Conservation (phyloP, 92 coral and sea anemone genomes). For the Parazoanthus atlanticus region DNA sequence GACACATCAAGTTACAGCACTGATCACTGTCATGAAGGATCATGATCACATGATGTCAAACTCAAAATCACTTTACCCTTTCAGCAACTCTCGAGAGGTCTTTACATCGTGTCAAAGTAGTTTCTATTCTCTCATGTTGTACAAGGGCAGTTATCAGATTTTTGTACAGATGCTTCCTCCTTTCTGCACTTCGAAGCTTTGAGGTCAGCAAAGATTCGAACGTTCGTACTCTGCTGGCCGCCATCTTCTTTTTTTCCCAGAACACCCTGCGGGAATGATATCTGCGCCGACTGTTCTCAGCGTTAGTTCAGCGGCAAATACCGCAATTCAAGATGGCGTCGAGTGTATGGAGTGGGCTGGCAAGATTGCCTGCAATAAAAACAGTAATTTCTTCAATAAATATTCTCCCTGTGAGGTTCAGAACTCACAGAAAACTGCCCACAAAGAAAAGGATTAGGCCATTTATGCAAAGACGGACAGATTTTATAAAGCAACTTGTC, state of each 20-base stretch:
- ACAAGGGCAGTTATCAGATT: constrained; percentile 95
- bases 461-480: constrained; percentile 88
- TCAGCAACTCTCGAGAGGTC: constrained; percentile 97
- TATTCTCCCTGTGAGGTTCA: constrained; percentile 73
- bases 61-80: constrained; percentile 65
- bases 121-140: constrained; percentile 94
- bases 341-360: constrained; percentile 36
- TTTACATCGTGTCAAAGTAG: constrained; percentile 92
- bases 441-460: constrained; percentile 79
- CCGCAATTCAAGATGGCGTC: constrained; percentile 71
- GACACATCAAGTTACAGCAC: no score
- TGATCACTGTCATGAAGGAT: no score
- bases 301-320: constrained; percentile 8
- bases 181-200: constrained; percentile 83
- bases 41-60: neutral
- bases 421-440: constrained; percentile 84
- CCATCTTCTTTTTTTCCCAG: constrained; percentile 73
- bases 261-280: constrained; percentile 30
- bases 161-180: constrained; percentile 84
- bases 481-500: constrained; percentile 83
- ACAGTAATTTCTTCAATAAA: constrained; percentile 54
- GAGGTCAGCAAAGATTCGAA: constrained; percentile 90
- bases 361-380: constrained; percentile 42
- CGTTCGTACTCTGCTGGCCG: constrained; percentile 89
- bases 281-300: constrained; percentile 14